These are phyloP conservation scores for Ochropacha duplaris DNA, from an alignment of 2,888 invertebrate genomes.

Conservation along the genomic window DNA sequence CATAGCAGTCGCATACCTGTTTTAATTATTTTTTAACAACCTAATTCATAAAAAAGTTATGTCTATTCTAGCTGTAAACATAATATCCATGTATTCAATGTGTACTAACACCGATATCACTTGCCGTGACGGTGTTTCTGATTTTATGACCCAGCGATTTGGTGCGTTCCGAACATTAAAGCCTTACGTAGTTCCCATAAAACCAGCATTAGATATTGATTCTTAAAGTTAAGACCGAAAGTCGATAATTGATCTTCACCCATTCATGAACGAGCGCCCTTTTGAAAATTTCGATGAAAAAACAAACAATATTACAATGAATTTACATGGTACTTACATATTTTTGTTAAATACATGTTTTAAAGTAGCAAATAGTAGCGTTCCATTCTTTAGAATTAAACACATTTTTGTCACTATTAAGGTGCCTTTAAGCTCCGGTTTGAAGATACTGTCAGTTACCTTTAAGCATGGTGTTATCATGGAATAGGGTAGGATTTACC, in stretches of 20 bases:
- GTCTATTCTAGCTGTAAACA: not conserved
- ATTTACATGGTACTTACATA: too few species aligned
- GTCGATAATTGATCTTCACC: conserved; percentile 17
- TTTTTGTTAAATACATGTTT: conserved; percentile 10
- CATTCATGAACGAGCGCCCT: conserved; percentile 4
- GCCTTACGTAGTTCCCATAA: conserved; percentile 21
- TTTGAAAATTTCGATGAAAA: conserved; percentile 15
- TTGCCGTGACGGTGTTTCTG: conserved; percentile 39
- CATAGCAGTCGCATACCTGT: too few species aligned
- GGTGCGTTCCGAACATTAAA: conserved; percentile 47
- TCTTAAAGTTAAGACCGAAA: conserved; percentile 1
- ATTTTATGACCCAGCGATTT: conserved; percentile 55
- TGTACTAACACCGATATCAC: conserved; percentile 34
- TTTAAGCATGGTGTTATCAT: not conserved
- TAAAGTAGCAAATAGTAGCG: conserved; percentile 11
- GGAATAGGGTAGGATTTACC: not conserved
- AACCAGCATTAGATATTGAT: conserved; percentile 7
- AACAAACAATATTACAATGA: conserved; percentile 16
- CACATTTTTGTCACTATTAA: not conserved
- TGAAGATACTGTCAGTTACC: not conserved
- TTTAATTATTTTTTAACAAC: too few species aligned
- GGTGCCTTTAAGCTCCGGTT: not conserved
- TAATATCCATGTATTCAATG: conserved; percentile 4
- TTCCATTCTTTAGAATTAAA: not conserved
- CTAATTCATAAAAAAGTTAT: too few species aligned